Base-by-base conservation (phyloP, 2,113 vertebrate genomes). In the Amphiprion percula region DNA sequence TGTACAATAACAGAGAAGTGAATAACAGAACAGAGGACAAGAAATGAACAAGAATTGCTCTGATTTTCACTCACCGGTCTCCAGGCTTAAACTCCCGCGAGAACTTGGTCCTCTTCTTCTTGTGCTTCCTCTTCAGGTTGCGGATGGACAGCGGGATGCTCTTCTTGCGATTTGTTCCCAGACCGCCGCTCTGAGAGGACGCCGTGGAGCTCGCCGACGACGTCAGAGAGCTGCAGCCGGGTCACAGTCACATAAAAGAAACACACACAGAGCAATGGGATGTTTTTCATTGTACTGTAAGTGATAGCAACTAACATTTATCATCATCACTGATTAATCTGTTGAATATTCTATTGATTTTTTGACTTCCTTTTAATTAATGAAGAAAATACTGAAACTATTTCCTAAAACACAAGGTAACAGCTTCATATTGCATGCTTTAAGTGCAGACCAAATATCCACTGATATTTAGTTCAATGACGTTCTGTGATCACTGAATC, bases 51-150 rank as follows among this genome's bases (percentile, higher is more conserved):
- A 21, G 1, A 19, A n/a, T 0, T 9, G 26, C 5, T 1, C 19
- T 17, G 21, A 7, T 4, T 44, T 47, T 2, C 21, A 82, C 93
- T 63, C 84, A 98, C 98, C 97, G 96, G 93, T 99, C 98, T 44
- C 98, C 98, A 0, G 97, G 96, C 86, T 97, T 99, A 89, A 99
- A 98, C 90, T 98, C 97, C 4, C 97, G 93, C 9, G 97, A 97
- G 80, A 98, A 95, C 87, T 98, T 99, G 15, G 95, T 98, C 93
- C 98, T 97, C 95, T 99, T 99, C 92, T 99, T 96, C 94, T 99
- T 99, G 93, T 99, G 98, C 79, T 99, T 99, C 67, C 97, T 94
- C 91, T 99, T 99, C 53, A 99, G 90, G 91, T 98, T 99, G 64
- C 96, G 97, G 90, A 99, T 98, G 41, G 97, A 99, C 8, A 99